Evolutionary conservation across 2,888 invertebrate genomes (phyloP).

Genomic region (Epistrophella euchroma): DNA sequence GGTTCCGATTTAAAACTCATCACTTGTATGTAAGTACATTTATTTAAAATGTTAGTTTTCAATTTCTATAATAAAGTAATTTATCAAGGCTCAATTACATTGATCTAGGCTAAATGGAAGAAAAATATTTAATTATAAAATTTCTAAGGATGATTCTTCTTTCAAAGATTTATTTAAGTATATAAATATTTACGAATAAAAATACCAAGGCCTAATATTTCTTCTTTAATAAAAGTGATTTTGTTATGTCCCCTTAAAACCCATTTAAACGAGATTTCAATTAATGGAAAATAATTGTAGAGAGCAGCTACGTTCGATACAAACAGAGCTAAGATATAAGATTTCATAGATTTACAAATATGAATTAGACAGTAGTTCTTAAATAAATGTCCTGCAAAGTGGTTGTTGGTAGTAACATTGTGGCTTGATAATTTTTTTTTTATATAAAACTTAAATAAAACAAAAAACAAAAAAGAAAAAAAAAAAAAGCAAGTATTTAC

Average conservation of each 20-base stretch:
- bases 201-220: conserved; percentile 6
- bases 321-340: neutral
- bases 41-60: conserved; percentile 1
- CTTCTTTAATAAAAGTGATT: conserved; percentile 8
- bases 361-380: conserved; percentile 8
- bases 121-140: neutral
- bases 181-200: conserved; percentile 2
- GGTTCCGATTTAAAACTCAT: neutral
- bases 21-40: neutral
- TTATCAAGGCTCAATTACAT: neutral
- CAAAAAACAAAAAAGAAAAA: neutral
- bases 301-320: conserved; percentile 6
- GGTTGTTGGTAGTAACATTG: neutral
- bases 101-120: neutral
- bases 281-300: conserved; percentile 20
- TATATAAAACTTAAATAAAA: neutral
- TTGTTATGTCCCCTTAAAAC: conserved; percentile 32
- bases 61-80: conserved; percentile 4
- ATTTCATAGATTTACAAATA: neutral
- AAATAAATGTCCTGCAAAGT: conserved; percentile 1
- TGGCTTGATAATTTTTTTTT: too few species aligned
- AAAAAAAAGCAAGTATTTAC: too few species aligned
- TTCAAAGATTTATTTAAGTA: neutral
- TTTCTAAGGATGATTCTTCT: neutral
- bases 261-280: conserved; percentile 30